Evolutionary conservation across 2,888 invertebrate genomes (phyloP).

Genomic region (Euclidia mi): DNA sequence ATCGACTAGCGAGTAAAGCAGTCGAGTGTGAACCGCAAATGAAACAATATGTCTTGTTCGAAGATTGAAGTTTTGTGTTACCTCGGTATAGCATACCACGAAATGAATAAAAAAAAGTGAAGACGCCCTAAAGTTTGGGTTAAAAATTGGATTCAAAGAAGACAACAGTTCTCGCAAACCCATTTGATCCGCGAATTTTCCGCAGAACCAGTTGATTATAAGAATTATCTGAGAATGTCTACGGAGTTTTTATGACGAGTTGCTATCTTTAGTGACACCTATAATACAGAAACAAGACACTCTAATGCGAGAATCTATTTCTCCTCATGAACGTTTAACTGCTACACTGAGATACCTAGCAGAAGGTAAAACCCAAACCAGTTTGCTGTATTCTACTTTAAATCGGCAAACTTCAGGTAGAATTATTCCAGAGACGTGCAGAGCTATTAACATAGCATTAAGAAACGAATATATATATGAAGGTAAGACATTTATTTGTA

Average conservation of each 20-base stretch:
- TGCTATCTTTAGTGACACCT: conserved; percentile 17
- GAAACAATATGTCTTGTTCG: too few relatives aligned
- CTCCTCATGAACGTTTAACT: conserved; percentile 30
- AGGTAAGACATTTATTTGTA: not conserved
- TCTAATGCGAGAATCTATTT: conserved; percentile 33
- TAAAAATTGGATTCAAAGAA: not conserved
- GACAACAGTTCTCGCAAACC: not conserved
- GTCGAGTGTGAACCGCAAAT: too few relatives aligned
- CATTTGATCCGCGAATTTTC: not conserved
- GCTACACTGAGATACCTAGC: conserved; percentile 30
- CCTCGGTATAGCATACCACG: too few relatives aligned
- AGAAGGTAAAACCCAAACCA: conserved; percentile 11
- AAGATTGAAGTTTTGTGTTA: too few relatives aligned
- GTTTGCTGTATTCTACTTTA: too few relatives aligned
- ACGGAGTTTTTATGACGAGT: not conserved
- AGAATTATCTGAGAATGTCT: not conserved
- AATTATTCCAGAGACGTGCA: too few relatives aligned
- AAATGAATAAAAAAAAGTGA: too few relatives aligned
- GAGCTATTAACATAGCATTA: too few relatives aligned
- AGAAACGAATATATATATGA: not conserved
- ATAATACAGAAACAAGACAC: conserved; percentile 32
- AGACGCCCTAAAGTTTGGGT: not conserved
- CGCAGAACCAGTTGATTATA: not conserved
- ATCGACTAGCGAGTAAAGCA: too few relatives aligned
- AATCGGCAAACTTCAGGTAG: too few relatives aligned